A percentile compares a stretch with the other conserved stretches of the same genome.
phyloP scores from a whole-genome alignment of 2,797 vertebrate genomes.

The Acanthopagrus latus region DNA sequence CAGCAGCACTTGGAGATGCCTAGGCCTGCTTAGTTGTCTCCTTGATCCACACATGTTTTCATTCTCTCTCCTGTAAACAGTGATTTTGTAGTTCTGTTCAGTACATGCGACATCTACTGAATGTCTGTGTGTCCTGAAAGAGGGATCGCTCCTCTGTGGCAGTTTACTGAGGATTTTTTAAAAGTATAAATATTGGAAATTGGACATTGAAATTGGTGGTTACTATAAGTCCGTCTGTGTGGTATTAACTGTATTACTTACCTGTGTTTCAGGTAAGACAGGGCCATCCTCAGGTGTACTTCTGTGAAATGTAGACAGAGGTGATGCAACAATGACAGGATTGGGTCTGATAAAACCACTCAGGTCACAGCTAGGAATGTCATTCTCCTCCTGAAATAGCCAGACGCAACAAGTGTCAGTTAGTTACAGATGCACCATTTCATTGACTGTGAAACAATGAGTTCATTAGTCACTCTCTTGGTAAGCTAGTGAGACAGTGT shows the following conservation, averaged over 20 bases:
- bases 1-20: no score
- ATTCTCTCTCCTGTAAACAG: no score
- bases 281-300: constrained; percentile 93
- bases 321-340: constrained; percentile 94
- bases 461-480: background rate
- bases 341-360: constrained; percentile 95
- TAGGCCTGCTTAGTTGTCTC: no score
- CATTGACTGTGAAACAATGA: background rate
- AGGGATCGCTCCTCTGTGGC: no score
- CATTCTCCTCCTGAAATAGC: constrained; percentile 91
- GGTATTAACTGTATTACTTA: constrained; percentile 78
- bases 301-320: constrained; percentile 94
- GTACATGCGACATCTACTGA: no score
- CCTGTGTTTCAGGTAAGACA: constrained; percentile 97
- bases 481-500: background rate
- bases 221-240: no score
- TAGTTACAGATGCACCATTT: background rate
- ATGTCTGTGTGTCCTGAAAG: no score
- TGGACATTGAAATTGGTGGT: no score
- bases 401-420: background rate
- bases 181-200: no score
- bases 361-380: constrained; percentile 97
- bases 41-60: no score
- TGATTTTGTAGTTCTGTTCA: no score
- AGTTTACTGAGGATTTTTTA: no score